Percentiles rank a stretch among this genome's conserved stretches.
Evolutionary conservation across 2,888 invertebrate genomes (phyloP).

Genomic region (Hypena proboscidalis): DNA sequence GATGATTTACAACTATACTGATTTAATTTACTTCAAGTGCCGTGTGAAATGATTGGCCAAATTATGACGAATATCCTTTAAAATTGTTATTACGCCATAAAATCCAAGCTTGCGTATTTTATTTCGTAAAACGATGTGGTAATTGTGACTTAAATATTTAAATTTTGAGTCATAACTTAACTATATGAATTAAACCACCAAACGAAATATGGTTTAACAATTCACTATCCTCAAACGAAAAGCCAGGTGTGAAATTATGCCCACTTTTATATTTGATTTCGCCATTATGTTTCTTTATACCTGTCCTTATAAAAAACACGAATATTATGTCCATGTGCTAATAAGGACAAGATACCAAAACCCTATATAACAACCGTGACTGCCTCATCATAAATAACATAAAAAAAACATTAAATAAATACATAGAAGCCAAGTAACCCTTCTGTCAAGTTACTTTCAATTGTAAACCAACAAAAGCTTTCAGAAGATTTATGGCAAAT

Average conservation of each 20-base stretch:
- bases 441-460: constrained; percentile 29
- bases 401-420: constrained; percentile 23
- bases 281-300: too few relatives aligned
- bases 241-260: neutral
- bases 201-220: too few relatives aligned
- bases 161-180: too few relatives aligned
- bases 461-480: constrained; percentile 42
- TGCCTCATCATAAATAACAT: constrained; percentile 24
- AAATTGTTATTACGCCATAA: too few relatives aligned
- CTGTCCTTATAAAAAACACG: too few relatives aligned
- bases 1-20: constrained; percentile 43
- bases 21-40: constrained; percentile 43
- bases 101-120: too few relatives aligned
- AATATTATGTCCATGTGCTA: neutral
- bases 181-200: too few relatives aligned
- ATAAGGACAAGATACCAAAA: neutral
- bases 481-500: constrained; percentile 55
- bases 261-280: too few relatives aligned
- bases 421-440: constrained; percentile 30
- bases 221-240: neutral
- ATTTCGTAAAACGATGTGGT: too few relatives aligned
- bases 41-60: constrained; percentile 39
- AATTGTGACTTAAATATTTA: too few relatives aligned
- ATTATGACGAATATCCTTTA: too few relatives aligned
- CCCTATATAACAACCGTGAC: constrained; percentile 1